Percentiles rank a stretch among this genome's conserved stretches.
Conservation (phyloP, 2,113 vertebrate genomes). For the Chaetodon trifascialis region DNA sequence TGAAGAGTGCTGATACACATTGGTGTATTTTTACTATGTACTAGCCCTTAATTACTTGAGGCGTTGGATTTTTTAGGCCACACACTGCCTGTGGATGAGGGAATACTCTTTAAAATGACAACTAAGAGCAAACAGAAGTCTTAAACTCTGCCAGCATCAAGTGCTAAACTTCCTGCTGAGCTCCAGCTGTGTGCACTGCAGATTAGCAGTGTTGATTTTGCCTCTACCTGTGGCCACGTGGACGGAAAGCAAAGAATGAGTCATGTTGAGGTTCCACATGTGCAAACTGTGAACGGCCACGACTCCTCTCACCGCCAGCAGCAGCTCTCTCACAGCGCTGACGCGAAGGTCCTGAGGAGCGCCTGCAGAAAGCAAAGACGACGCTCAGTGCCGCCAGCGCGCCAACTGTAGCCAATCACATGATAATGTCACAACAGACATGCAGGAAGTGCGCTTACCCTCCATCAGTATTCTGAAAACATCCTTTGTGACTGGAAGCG, state of each 20-base stretch:
- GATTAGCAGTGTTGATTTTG: background rate
- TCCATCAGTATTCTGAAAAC: conserved; percentile 93
- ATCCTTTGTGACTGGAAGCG: conserved; percentile 88
- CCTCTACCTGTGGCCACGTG: conserved; percentile 87
- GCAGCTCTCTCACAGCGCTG: conserved; percentile 79
- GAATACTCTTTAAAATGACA: too few relatives aligned
- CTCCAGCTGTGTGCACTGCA: background rate
- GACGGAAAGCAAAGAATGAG: conserved; percentile 86
- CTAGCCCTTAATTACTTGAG: too few relatives aligned
- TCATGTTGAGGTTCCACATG: conserved; percentile 90
- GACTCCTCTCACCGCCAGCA: conserved; percentile 88
- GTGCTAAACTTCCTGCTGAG: too few relatives aligned
- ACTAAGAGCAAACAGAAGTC: too few relatives aligned
- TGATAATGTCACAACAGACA: rapidly evolving
- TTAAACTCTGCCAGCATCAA: too few relatives aligned
- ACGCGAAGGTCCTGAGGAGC: conserved; percentile 85
- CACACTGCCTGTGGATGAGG: too few relatives aligned
- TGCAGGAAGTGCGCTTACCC: conserved; percentile 76
- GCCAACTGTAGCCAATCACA: background rate
- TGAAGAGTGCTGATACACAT: too few relatives aligned
- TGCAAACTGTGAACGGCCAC: conserved; percentile 88
- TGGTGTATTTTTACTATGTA: too few relatives aligned
- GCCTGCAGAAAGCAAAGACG: conserved; percentile 71
- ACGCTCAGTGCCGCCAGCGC: too few relatives aligned
- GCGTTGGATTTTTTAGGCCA: too few relatives aligned